A percentile compares a stretch with the other conserved stretches of the same genome.
These are phyloP conservation scores for Cassiopea andromeda DNA, from an alignment of 30 jellyfish, hydroid and myxozoan genomes.

Conservation along the genomic window DNA sequence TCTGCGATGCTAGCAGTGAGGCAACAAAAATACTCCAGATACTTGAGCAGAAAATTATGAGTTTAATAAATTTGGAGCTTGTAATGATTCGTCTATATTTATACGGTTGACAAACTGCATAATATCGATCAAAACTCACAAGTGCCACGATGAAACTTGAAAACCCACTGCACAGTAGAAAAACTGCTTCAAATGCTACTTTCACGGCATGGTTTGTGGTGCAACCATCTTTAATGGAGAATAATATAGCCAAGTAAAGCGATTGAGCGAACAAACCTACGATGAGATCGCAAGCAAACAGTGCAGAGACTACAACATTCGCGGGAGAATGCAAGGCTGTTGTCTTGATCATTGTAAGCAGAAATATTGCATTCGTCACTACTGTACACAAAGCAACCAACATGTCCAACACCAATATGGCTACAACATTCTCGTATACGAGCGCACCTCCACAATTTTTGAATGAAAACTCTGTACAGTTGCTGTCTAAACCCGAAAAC, in stretches of 20 bases:
- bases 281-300: conserved; percentile 20
- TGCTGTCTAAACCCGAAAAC: not conserved
- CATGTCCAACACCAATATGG: conserved; percentile 11
- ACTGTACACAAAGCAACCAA: conserved; percentile 11
- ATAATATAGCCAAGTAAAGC: not conserved
- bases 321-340: conserved; percentile 17
- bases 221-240: not conserved
- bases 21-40: not conserved
- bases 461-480: not conserved
- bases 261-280: conserved; percentile 23
- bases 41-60: not conserved
- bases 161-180: conserved; percentile 28
- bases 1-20: not conserved
- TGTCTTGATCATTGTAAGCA: conserved; percentile 10
- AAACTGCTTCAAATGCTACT: not conserved
- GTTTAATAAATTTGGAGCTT: not conserved
- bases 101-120: conserved; percentile 38
- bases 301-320: conserved; percentile 12
- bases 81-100: conserved; percentile 8
- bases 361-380: conserved; percentile 1
- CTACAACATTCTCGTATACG: conserved; percentile 1
- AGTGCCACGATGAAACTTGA: conserved; percentile 36
- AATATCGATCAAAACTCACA: conserved; percentile 44
- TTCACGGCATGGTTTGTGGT: not conserved
- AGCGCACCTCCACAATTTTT: not conserved